Base-by-base conservation (phyloP, 2,113 vertebrate species). In the Myrmophylax atrothorax region DNA sequence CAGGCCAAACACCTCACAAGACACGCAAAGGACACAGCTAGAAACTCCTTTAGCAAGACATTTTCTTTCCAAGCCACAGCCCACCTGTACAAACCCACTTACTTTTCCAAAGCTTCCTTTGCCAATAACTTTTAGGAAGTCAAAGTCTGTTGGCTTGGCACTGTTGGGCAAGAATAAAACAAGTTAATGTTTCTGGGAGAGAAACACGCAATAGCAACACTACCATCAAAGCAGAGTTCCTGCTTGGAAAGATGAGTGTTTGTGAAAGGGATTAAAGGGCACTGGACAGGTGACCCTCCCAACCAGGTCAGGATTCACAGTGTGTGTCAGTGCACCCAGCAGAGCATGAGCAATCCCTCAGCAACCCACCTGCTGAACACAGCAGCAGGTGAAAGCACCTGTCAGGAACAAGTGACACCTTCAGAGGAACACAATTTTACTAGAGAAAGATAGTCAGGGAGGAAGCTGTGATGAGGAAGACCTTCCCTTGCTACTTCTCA, bases 31-130 rank as follows among this genome's bases (percentile, higher is more conserved):
- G 18, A 37, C 37, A 52, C 42, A 78, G 20, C 7, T 55, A 72
- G 52, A 59, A 66, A 49, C 7, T 58, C 58, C 6, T 87, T 66
- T 62, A 84, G 33, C 29, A 72, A 4, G 26, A 29, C 17, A 26
- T 4, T 56, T 19, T 25, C 60, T 73, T 74, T 9, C 50, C 42
- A 81, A 74, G 19, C 78, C 47, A 15, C 46, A 84, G 35, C 60
- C 59, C 73, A 67, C 42, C 47, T 16, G 12, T 40, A 63, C 24
- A 81, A 73, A 16, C 20, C 60, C 67, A 98, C 98, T 98, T 96
- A 98, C 98, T 97, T 98, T 98, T 84, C 98, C 98, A 68, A 98
- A 98, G 90, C 97, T 98, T 90, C 98, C 98, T 97, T 98, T 98
- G 88, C 98, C 98, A 91, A 98, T 98, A 92, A 98, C 96, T 93